These are phyloP conservation scores for Globodera rostochiensis DNA, from an alignment of 1,140 invertebrate species.

Conservation along the genomic window DNA sequence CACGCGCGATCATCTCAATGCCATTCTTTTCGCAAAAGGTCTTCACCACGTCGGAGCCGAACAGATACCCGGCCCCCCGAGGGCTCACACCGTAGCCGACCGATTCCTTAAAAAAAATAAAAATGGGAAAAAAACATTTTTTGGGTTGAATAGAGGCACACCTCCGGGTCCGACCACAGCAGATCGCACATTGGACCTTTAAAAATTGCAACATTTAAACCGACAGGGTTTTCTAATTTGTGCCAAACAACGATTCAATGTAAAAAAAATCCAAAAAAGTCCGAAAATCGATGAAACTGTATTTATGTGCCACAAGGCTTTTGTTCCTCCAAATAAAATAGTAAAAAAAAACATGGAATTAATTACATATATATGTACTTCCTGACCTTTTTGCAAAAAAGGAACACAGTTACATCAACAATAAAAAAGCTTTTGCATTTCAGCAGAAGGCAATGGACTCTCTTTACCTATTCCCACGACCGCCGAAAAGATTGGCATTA, in stretches of 20 bases:
- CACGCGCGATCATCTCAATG: conserved; percentile 92
- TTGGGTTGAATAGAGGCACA: conserved; percentile 67
- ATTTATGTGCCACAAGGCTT: not conserved
- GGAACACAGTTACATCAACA: no score
- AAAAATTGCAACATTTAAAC: not conserved
- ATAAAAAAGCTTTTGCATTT: no score
- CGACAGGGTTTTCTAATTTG: not conserved
- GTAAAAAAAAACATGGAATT: no score
- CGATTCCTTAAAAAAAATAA: conserved; percentile 2
- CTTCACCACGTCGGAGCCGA: conserved; percentile 84
- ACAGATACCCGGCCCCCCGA: conserved; percentile 92
- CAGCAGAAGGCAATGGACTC: no score
- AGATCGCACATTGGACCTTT: conserved; percentile 91
- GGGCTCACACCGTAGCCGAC: conserved; percentile 88
- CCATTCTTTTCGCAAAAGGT: conserved; percentile 76
- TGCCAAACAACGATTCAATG: not conserved
- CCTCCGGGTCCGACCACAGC: conserved; percentile 98
- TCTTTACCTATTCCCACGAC: no score
- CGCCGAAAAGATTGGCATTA: no score
- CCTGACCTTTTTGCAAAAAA: no score
- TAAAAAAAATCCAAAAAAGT: not conserved
- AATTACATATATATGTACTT: no score
- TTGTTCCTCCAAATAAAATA: no score
- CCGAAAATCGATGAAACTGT: not conserved
- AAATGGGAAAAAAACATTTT: no score